Conservation (phyloP, 2,888 invertebrate genomes). For the Drosophila pseudotalamancana region DNA sequence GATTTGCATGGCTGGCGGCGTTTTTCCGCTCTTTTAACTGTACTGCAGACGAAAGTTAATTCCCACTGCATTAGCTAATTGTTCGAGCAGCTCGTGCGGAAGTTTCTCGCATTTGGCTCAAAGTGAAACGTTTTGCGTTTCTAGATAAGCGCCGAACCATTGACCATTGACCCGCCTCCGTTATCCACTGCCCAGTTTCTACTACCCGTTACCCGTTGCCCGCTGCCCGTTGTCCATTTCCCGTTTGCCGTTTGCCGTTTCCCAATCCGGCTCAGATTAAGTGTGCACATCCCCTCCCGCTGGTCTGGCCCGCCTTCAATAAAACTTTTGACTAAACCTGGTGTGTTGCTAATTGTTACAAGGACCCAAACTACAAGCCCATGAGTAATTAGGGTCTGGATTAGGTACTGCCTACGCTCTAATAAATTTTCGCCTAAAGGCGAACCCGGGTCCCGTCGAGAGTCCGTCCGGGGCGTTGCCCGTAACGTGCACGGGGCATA, state of each 20-base stretch:
- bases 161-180: conserved; percentile 45
- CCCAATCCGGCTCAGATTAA: conserved; percentile 8
- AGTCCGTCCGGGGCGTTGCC: conserved; percentile 48
- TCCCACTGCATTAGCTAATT: conserved; percentile 59
- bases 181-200: no score
- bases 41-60: conserved; percentile 25
- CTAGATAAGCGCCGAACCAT: conserved; percentile 43
- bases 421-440: conserved; percentile 68
- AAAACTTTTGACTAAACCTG: conserved; percentile 46
- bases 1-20: conserved; percentile 39
- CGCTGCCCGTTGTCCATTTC: conserved; percentile 1
- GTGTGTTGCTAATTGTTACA: conserved; percentile 70
- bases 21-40: conserved; percentile 38
- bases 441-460: conserved; percentile 29
- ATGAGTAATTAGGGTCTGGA: conserved; percentile 75
- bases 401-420: conserved; percentile 65
- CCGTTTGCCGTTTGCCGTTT: neutral
- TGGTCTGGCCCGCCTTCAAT: neutral
- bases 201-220: no score
- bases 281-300: neutral
- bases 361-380: conserved; percentile 50
- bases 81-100: conserved; percentile 56
- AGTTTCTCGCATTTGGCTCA: conserved; percentile 43
- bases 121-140: conserved; percentile 66
- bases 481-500: conserved; percentile 22